A percentile compares a stretch with the other conserved stretches of the same genome.
These are phyloP conservation scores for Mythimna pallens DNA, from an alignment of 2,888 invertebrate genomes.

Conservation along the genomic window DNA sequence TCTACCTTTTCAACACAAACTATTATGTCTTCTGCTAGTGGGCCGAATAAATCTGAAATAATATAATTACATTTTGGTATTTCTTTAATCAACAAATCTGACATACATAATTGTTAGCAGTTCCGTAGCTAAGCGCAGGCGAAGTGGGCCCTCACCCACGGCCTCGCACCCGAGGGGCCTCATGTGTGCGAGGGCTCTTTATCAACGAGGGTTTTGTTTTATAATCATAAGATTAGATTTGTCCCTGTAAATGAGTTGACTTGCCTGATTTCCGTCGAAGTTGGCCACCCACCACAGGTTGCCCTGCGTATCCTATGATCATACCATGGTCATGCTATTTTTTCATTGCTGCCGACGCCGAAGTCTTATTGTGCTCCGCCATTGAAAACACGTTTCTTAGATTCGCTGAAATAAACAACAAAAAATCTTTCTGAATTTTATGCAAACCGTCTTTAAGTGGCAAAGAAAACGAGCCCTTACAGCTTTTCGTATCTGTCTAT, in stretches of 20 bases:
- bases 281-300: conserved; percentile 94
- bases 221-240: no score
- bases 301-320: conserved; percentile 90
- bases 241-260: background rate
- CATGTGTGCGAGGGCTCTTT: conserved; percentile 79
- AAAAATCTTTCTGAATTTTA: background rate
- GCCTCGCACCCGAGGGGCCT: conserved; percentile 83
- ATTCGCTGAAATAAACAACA: conserved; percentile 85
- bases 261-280: conserved; percentile 91
- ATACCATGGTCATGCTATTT: conserved; percentile 94
- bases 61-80: background rate
- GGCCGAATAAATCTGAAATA: background rate
- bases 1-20: no score
- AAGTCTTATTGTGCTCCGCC: conserved; percentile 71
- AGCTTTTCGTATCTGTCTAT: no score
- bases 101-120: conserved; percentile 74
- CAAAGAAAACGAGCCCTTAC: no score
- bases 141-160: no score
- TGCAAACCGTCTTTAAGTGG: no score
- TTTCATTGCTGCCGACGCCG: conserved; percentile 67
- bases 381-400: conserved; percentile 90
- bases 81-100: conserved; percentile 40
- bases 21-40: no score
- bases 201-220: no score
- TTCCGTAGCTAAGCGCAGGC: no score